Percentiles rank a stretch among this genome's conserved stretches.
Evolutionary conservation across 1,140 invertebrate species (phyloP).

Genomic region (Oncopodura yosiiana): DNA sequence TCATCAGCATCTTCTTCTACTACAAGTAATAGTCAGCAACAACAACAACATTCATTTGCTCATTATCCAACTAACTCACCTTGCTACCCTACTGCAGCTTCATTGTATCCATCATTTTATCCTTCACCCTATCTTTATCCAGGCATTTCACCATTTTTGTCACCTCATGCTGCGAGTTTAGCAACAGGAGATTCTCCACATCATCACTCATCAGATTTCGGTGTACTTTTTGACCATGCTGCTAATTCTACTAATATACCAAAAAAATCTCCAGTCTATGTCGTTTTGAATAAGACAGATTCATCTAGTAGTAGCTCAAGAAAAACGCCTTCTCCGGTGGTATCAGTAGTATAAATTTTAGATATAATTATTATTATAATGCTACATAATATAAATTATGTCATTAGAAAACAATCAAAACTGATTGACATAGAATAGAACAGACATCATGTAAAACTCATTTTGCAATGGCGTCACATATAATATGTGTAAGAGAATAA

Average conservation of each 20-base stretch:
- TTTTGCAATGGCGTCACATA: too few relatives aligned
- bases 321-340: slow-evolving; percentile 31
- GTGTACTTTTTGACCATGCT: slow-evolving; percentile 9
- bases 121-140: slow-evolving; percentile 26
- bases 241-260: slow-evolving; percentile 6
- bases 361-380: too few relatives aligned
- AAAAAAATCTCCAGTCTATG: slow-evolving; percentile 34
- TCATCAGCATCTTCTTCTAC: too few relatives aligned
- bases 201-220: slow-evolving; percentile 21
- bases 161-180: slow-evolving; percentile 15
- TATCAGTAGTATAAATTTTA: slow-evolving; percentile 32
- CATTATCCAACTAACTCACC: slow-evolving; percentile 16
- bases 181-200: slow-evolving; percentile 3
- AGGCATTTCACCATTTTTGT: slow-evolving; percentile 16
- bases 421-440: too few relatives aligned
- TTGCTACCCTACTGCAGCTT: slow-evolving; percentile 12
- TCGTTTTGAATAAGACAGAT: slow-evolving; percentile 22
- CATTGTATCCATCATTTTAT: slow-evolving; percentile 31
- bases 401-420: too few relatives aligned
- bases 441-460: too few relatives aligned
- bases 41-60: slow-evolving; percentile 15
- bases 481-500: too few relatives aligned
- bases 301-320: slow-evolving; percentile 3
- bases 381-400: too few relatives aligned
- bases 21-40: slow-evolving; percentile 7